Percentiles rank a stretch among this genome's conserved stretches.
Conservation (phyloP, 2,888 invertebrate species). For the Dynastes grantii region DNA sequence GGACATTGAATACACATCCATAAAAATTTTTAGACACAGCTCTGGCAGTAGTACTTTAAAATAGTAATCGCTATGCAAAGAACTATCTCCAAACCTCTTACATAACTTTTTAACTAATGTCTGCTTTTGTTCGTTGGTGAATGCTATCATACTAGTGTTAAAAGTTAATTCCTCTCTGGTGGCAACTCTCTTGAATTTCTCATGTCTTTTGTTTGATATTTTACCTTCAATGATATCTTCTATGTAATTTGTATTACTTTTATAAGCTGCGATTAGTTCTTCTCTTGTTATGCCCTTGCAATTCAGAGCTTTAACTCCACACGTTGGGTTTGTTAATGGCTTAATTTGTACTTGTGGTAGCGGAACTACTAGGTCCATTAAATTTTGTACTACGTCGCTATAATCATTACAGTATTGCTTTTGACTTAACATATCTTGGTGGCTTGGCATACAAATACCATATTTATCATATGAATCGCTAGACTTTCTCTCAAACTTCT, state of each 20-base stretch:
- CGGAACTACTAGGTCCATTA: neutral
- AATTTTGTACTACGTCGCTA: neutral
- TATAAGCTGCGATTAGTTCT: conserved; percentile 51
- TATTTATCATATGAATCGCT: conserved; percentile 23
- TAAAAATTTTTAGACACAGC: conserved; percentile 65
- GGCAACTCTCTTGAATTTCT: conserved; percentile 46
- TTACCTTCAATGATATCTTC: conserved; percentile 52
- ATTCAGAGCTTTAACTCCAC: conserved; percentile 42
- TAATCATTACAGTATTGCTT: conserved; percentile 29
- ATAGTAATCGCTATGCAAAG: conserved; percentile 60
- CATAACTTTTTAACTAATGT: conserved; percentile 59
- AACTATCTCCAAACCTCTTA: conserved; percentile 58
- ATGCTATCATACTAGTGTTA: conserved; percentile 62
- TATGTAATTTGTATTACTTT: conserved; percentile 52
- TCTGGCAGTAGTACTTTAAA: conserved; percentile 66
- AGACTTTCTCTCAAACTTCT: neutral
- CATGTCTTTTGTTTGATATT: conserved; percentile 50
- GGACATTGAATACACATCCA: conserved; percentile 62
- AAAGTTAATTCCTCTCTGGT: conserved; percentile 56
- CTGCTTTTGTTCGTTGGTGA: conserved; percentile 62
- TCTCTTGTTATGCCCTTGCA: conserved; percentile 54
- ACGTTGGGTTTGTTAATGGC: neutral
- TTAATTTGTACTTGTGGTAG: neutral
- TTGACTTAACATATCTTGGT: conserved; percentile 43
- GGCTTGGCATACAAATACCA: conserved; percentile 43